Percentiles rank a stretch among this genome's conserved stretches.
These are phyloP conservation scores for Dendrolimus punctatus DNA, from an alignment of 1,140 invertebrate species.

Conservation along the genomic window DNA sequence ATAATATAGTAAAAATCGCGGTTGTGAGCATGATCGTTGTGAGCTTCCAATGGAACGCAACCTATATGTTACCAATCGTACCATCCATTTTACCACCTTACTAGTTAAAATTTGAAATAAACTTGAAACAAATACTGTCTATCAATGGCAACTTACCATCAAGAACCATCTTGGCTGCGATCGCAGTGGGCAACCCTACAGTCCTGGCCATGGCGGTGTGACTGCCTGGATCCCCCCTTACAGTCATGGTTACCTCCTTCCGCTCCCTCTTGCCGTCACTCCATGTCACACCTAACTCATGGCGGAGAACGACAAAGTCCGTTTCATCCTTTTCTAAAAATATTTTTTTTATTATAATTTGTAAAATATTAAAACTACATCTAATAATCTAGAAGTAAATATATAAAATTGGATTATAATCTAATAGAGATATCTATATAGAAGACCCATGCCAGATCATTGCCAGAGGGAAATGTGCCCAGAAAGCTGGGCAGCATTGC, in stretches of 20 bases:
- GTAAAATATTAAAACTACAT: neutral
- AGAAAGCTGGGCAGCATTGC: too few species aligned
- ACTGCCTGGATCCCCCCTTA: conserved; percentile 89
- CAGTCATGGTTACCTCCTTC: conserved; percentile 93
- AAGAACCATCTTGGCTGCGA: conserved; percentile 97
- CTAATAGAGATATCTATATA: too few species aligned
- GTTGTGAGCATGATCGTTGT: too few species aligned
- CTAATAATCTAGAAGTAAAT: too few species aligned
- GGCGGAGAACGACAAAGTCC: conserved; percentile 94
- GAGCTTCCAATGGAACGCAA: too few species aligned
- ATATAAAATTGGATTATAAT: too few species aligned
- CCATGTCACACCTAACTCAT: conserved; percentile 94
- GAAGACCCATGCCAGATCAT: too few species aligned
- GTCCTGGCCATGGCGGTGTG: conserved; percentile 98
- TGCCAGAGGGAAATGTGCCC: too few species aligned
- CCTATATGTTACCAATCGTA: too few species aligned
- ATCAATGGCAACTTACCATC: conserved; percentile 79
- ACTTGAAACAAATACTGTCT: neutral
- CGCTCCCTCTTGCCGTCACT: conserved; percentile 88
- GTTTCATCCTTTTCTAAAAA: conserved; percentile 84
- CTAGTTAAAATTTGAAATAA: too few species aligned
- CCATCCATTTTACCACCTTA: too few species aligned
- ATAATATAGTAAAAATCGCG: too few species aligned
- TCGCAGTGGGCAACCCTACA: conserved; percentile 96
- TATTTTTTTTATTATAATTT: neutral